These are phyloP conservation scores for Cossypha polioptera DNA, from an alignment of 2,797 vertebrate species.

Conservation along the genomic window DNA sequence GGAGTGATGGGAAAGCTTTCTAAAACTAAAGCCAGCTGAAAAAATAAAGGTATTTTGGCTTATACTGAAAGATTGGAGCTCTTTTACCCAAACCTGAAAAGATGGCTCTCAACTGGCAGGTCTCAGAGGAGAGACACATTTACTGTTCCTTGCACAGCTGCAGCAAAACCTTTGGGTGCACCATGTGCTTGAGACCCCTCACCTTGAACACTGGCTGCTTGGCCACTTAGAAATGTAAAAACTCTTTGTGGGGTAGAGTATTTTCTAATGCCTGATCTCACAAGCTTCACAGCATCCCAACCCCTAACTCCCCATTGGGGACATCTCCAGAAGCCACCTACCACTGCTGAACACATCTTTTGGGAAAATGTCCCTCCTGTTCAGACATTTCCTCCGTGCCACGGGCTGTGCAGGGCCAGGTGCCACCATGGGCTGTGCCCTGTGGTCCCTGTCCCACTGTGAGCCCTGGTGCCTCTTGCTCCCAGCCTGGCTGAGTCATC, in stretches of 20 bases:
- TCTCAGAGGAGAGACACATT: not conserved
- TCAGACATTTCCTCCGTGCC: not conserved
- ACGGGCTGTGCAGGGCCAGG: not conserved
- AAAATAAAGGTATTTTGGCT: not conserved
- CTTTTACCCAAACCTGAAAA: not conserved
- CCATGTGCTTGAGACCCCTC: not conserved
- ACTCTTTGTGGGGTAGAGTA: not conserved
- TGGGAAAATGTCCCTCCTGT: not conserved
- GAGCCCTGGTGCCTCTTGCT: not conserved
- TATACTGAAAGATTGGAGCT: not conserved
- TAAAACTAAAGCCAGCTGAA: not conserved
- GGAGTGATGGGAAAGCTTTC: not conserved
- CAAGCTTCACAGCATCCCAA: not conserved
- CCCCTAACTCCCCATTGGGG: fast-evolving
- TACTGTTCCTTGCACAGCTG: not conserved
- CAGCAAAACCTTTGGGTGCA: not conserved
- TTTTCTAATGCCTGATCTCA: not conserved
- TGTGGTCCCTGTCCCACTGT: not conserved
- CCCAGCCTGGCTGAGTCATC: not conserved
- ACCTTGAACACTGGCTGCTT: not conserved
- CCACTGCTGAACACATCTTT: not conserved
- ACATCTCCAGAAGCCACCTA: not conserved
- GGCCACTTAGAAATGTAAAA: not conserved
- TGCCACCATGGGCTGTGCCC: not conserved
- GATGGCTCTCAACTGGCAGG: not conserved